Conservation (phyloP, 2,797 vertebrate species). For the Sciurus vulgaris region DNA sequence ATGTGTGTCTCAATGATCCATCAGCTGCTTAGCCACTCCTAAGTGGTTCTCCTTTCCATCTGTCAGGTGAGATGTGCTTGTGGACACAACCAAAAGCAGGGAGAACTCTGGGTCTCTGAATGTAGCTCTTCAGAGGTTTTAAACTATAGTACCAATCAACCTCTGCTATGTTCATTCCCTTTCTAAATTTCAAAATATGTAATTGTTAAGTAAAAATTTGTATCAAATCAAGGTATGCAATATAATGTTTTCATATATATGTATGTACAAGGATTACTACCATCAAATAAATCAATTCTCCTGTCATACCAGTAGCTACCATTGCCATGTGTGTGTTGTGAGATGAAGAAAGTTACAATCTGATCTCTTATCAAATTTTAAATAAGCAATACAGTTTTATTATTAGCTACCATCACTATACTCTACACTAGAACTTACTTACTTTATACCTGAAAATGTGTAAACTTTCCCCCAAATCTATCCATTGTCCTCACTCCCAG, state of each 20-base stretch:
- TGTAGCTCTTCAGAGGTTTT: background rate
- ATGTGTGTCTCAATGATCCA: too few species aligned
- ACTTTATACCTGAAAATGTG: background rate
- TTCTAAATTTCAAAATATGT: background rate
- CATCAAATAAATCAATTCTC: background rate
- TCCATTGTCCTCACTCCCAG: background rate
- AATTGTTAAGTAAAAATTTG: background rate
- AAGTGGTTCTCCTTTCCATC: background rate
- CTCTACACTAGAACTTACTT: background rate
- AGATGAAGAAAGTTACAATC: background rate
- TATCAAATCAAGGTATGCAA: background rate
- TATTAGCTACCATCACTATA: background rate
- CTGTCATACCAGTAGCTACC: background rate
- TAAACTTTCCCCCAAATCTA: too few species aligned
- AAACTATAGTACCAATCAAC: background rate
- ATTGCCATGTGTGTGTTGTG: background rate
- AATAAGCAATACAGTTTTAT: background rate
- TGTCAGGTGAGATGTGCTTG: background rate
- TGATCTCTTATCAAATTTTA: background rate
- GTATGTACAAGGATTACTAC: background rate
- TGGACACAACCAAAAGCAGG: rapidly evolving
- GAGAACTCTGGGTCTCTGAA: background rate
- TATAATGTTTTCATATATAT: background rate
- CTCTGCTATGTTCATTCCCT: background rate
- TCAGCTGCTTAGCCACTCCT: too few species aligned